Evolutionary conservation across 2,888 invertebrate species (phyloP), one percentile per base, ranked within the genome.

Genomic region (Stenichneumon culpator): DNA sequence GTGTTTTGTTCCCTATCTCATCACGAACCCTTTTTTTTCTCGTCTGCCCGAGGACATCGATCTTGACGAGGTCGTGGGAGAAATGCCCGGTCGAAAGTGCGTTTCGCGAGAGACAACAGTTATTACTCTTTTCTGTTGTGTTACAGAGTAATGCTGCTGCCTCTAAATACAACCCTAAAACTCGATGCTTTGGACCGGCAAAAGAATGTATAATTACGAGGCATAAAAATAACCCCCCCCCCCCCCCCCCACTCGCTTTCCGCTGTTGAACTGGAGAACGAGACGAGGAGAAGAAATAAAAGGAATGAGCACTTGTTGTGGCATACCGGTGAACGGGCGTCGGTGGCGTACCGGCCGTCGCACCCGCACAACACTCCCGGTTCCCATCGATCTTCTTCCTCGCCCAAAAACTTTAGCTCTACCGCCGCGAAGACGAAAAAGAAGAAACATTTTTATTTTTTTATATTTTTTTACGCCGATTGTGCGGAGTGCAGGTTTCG

Each of bases 141-240:
- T 54, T 77, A 60, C 28, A 65, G 77, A 39, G 57, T 44, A 79
- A 16, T 25, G 32, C 16, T 16, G 57, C 47, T 68, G 39, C 78
- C 69, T 90, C 90, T 90, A 91, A 92, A 90, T 91, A 89, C 90
- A 91, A 91, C 89, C 90, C 91, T 91, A 91, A 93, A 92, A 91
- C 88, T 88, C 81, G 79, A 83, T 88, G 88, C 87, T 88, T 79
- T 82, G 77, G 67, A 75, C 86, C 88, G 87, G 73, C 90, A 88
- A 87, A 90, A 88, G 92, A 93, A 94, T 93, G 93, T 94, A 92
- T 94, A 93, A 94, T 94, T 93, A 94, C 92, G 93, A 92, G 90
- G 92, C 93, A 94, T 94, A 94, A 94, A 94, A 93, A 90, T 93
- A 93, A 93, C 91, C 91, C 93, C 92, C 93, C 92, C 91, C 91